Conservation (phyloP, 2,888 invertebrate genomes). For the Netelia fuscicornis region DNA sequence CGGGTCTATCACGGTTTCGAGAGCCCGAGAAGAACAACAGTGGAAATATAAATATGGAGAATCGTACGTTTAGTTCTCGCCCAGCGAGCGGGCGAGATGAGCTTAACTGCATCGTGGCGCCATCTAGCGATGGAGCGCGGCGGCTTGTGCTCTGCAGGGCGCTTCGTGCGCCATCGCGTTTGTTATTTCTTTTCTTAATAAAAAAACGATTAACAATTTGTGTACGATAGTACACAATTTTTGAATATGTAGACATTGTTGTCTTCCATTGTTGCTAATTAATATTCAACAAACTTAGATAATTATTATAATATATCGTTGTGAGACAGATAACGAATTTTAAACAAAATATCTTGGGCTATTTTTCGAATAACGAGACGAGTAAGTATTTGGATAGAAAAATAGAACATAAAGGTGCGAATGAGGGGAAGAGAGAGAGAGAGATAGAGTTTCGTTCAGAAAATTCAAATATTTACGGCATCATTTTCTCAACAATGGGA, state of each 20-base stretch:
- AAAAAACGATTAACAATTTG: not conserved
- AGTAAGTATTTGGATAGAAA: not conserved
- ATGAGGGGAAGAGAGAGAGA: not conserved
- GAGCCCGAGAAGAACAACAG: too few species aligned
- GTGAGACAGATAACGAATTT: not conserved
- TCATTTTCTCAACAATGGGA: constrained; percentile 31
- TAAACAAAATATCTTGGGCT: not conserved
- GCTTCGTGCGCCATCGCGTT: not conserved
- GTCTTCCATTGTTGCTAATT: not conserved
- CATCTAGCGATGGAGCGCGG: too few species aligned
- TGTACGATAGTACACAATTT: not conserved
- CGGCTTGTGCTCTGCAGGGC: not conserved
- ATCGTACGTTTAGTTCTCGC: too few species aligned
- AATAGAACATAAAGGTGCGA: not conserved
- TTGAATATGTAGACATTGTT: not conserved
- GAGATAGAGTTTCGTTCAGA: not conserved
- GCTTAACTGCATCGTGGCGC: too few species aligned
- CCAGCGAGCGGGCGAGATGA: too few species aligned
- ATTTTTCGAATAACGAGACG: not conserved
- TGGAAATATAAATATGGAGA: too few species aligned
- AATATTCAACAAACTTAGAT: not conserved
- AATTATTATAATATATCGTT: not conserved
- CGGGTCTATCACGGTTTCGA: too few species aligned
- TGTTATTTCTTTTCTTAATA: not conserved
- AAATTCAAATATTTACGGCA: constrained; percentile 31